A percentile compares a stretch with the other conserved stretches of the same genome.
Evolutionary conservation across 2,888 invertebrate genomes (phyloP).

Genomic region (Drosophila austrosaltans): DNA sequence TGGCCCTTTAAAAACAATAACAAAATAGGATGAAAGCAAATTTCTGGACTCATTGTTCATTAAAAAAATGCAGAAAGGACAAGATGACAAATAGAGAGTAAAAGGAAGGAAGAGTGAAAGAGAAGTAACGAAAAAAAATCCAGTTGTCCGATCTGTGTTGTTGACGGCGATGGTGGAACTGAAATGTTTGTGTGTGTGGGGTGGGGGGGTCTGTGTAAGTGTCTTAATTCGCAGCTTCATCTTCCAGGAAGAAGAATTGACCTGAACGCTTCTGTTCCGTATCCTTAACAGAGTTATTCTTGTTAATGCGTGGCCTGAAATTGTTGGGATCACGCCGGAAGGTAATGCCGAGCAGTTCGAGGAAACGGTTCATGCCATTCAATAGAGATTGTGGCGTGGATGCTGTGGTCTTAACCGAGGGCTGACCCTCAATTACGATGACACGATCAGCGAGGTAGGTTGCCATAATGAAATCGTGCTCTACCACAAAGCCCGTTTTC

Average conservation of each 20-base stretch:
- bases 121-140: slow-evolving; percentile 36
- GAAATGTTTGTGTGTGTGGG: slow-evolving; percentile 12
- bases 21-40: slow-evolving; percentile 49
- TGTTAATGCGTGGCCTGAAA: slow-evolving; percentile 99
- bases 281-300: slow-evolving; percentile 98
- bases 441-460: slow-evolving; percentile 99
- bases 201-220: background rate
- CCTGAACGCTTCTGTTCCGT: slow-evolving; percentile 98
- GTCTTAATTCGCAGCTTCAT: slow-evolving; percentile 82
- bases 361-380: slow-evolving; percentile 99
- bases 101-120: slow-evolving; percentile 31
- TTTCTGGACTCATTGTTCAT: slow-evolving; percentile 37
- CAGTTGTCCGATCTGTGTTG: slow-evolving; percentile 32
- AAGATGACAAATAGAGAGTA: slow-evolving; percentile 8
- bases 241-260: slow-evolving; percentile 99
- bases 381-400: slow-evolving; percentile 96
- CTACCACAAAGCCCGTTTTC: slow-evolving; percentile 99
- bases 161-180: slow-evolving; percentile 26
- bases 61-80: slow-evolving; percentile 54
- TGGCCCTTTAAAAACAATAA: slow-evolving; percentile 61
- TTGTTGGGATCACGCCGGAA: slow-evolving; percentile 99
- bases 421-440: slow-evolving; percentile 98
- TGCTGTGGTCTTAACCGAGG: slow-evolving; percentile 94
- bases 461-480: slow-evolving; percentile 99
- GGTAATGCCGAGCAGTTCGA: slow-evolving; percentile 97